Base-by-base conservation (phyloP, 1,140 invertebrate species). In the Trinorchestia longiramus region DNA sequence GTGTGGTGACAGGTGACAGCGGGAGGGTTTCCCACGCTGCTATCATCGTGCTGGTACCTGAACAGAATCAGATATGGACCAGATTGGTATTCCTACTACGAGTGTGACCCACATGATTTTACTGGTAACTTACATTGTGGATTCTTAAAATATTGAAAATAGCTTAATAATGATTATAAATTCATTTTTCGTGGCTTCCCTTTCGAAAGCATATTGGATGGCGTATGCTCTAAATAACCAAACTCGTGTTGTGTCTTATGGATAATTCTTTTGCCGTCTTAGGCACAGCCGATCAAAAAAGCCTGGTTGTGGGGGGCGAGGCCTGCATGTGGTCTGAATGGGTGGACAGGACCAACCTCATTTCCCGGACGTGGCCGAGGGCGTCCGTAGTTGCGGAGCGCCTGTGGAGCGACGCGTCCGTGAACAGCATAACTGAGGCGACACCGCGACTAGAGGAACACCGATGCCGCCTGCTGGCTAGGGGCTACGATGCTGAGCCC, bases 251-350 rank as follows among this genome's bases (percentile, higher is more conserved):
- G n/a, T n/a, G n/a, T n/a, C n/a, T n/a, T n/a, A n/a, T n/a, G 62
- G 17, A 77, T 77, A 19, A 77, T 77, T 77, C 62, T 77, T 77
- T 77, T 77, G 17, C 40, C 17, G 62, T 77, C 62, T 77, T 77
- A n/a, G n/a, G n/a, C n/a, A n/a, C n/a, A n/a, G n/a, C n/a, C n/a
- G 87, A 87, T 36, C 87, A 97, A 95, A 96, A 97, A 94, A 47
- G 95, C 41, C 95, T 97, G 43, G 97, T 98, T 6, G 97, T 99
- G 23, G 99, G 99, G 15, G 99, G 99, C 0, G 99, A 99, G 97
- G 98, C 98, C 4, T 99, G 98, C 97, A 98, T 99, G 98, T 99
- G 99, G 99, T 98, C 98, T 0, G 99, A 99, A 97, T 98, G 98
- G 97, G 98, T 99, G 0, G 98, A 99, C 97, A 98, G 97, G 96